Conservation (phyloP, 64 coral and sea anemone species). For the Pocillopora verrucosa region DNA sequence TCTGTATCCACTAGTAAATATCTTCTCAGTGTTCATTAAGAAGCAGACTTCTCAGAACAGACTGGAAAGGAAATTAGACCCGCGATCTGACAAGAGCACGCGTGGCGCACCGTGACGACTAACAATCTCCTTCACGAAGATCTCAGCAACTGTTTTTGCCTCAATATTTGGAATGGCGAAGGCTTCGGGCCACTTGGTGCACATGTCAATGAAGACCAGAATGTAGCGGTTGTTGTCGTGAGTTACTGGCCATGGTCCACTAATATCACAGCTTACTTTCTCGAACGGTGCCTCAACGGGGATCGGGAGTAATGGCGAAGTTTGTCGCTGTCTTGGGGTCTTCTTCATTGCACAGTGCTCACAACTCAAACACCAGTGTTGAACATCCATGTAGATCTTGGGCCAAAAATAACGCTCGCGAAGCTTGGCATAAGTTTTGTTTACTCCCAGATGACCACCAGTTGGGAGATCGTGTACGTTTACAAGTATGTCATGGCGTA, state of each 20-base stretch:
- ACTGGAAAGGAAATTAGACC: constrained; percentile 22
- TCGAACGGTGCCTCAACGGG: background rate
- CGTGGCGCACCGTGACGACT: constrained; percentile 21
- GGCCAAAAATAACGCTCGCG: constrained; percentile 23
- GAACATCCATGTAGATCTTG: constrained; percentile 1
- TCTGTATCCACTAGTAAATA: constrained; percentile 1
- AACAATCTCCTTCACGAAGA: constrained; percentile 24
- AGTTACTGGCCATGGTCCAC: background rate
- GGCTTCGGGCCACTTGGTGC: background rate
- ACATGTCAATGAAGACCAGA: constrained; percentile 28
- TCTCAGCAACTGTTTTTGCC: background rate
- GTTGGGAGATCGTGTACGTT: background rate
- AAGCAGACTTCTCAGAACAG: background rate
- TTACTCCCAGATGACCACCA: background rate
- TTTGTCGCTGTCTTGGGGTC: background rate
- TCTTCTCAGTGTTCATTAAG: constrained; percentile 1
- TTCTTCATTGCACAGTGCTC: constrained; percentile 30
- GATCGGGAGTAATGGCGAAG: background rate
- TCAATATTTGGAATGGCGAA: constrained; percentile 15
- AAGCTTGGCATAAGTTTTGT: constrained; percentile 38
- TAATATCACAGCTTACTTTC: background rate
- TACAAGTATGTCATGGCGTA: constrained; percentile 12
- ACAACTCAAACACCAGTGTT: constrained; percentile 1
- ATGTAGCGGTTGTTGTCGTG: constrained; percentile 9
- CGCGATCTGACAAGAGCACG: constrained; percentile 14